Evolutionary conservation across 2,113 vertebrate genomes (phyloP).

Genomic region (Cryptoleucopteryx plumbea): DNA sequence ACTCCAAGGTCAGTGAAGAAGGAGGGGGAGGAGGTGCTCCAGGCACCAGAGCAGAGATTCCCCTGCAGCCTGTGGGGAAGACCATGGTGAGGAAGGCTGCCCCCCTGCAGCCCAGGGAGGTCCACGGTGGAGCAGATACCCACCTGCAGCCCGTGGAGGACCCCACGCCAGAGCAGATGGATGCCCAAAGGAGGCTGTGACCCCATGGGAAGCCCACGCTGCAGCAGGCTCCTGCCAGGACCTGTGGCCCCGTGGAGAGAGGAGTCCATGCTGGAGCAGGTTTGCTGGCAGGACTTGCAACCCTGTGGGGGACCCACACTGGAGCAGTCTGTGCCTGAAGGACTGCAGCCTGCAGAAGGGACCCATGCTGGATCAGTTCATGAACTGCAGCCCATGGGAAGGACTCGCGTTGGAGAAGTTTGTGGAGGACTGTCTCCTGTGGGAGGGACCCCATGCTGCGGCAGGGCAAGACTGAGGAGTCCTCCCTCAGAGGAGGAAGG

Average conservation of each 20-base stretch:
- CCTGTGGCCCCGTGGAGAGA: neutral
- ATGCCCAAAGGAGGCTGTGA: neutral
- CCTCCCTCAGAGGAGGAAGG: neutral
- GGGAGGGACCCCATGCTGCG: neutral
- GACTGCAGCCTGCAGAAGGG: neutral
- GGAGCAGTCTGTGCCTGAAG: neutral
- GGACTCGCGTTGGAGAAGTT: neutral
- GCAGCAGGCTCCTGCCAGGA: neutral
- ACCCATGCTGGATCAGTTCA: neutral
- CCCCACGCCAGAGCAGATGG: neutral
- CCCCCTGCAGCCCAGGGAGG: neutral
- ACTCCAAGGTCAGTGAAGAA: neutral
- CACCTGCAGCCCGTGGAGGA: neutral
- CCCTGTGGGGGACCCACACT: too few species aligned
- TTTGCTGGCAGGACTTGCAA: neutral
- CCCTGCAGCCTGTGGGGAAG: neutral
- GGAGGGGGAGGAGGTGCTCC: neutral
- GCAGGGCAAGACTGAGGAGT: neutral
- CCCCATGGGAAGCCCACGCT: fast-evolving
- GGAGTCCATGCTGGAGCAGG: neutral
- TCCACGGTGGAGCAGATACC: neutral
- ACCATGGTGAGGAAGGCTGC: neutral
- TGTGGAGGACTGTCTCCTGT: fast-evolving
- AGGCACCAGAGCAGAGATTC: neutral
- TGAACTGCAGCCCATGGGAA: neutral